These are phyloP conservation scores for Mactromeris polynyma DNA, from an alignment of 2,888 invertebrate genomes.

Conservation along the genomic window DNA sequence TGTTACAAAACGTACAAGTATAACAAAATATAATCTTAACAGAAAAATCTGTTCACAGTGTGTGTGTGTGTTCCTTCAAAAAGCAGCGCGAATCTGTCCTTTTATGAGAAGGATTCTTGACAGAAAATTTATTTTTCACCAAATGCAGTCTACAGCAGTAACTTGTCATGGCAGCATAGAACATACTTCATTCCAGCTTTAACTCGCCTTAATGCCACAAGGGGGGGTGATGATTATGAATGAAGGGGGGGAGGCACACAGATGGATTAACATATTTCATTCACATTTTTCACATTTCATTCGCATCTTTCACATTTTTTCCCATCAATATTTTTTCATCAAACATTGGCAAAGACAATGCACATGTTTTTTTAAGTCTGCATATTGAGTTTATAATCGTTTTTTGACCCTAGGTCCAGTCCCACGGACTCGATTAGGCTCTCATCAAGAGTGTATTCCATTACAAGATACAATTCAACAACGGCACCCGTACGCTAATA, in stretches of 20 bases:
- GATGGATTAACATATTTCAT: neutral
- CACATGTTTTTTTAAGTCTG: conserved; percentile 7
- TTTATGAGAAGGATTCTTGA: neutral
- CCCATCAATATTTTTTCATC: neutral
- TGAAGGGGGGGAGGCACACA: neutral
- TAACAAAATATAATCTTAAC: neutral
- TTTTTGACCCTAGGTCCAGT: neutral
- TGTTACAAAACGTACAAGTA: neutral
- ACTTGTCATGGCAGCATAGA: neutral
- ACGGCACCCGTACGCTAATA: conserved; percentile 43
- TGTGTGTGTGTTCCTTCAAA: neutral
- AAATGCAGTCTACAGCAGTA: neutral
- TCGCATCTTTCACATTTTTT: conserved; percentile 4
- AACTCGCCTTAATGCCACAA: neutral
- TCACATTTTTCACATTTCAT: neutral
- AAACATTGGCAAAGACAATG: conserved; percentile 12
- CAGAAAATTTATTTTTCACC: neutral
- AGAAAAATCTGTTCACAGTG: neutral
- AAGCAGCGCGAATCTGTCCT: neutral
- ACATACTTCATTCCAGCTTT: neutral
- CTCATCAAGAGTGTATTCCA: neutral
- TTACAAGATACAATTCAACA: conserved; percentile 1
- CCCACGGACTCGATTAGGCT: neutral
- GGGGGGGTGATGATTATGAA: neutral
- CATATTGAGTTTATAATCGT: conserved; percentile 3